phyloP scores from a whole-genome alignment of 1,140 invertebrate genomes.

The Trichogramma pretiosum region DNA sequence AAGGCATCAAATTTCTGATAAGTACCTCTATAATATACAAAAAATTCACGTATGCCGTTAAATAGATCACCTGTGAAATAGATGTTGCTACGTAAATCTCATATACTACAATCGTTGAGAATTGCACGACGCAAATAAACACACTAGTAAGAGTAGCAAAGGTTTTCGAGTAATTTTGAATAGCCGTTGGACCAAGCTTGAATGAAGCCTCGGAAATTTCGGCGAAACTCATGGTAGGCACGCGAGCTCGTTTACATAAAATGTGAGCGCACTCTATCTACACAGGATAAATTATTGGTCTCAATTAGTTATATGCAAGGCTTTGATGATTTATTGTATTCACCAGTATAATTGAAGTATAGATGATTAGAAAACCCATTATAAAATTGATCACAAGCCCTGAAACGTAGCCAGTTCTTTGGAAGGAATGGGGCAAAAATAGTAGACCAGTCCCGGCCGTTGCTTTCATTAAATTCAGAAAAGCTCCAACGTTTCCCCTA shows the following conservation, averaged over 20 bases:
- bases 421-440: constrained; percentile 52
- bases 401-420: constrained; percentile 49
- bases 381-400: constrained; percentile 39
- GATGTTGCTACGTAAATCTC: constrained; percentile 29
- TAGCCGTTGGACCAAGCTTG: constrained; percentile 38
- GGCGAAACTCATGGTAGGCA: constrained; percentile 45
- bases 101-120: constrained; percentile 26
- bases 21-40: no score
- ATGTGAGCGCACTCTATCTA: constrained; percentile 42
- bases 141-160: constrained; percentile 33
- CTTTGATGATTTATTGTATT: no score
- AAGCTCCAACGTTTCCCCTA: constrained; percentile 35
- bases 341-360: constrained; percentile 46
- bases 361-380: constrained; percentile 41
- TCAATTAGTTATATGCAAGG: no score
- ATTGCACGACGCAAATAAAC: constrained; percentile 29
- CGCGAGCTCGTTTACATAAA: constrained; percentile 34
- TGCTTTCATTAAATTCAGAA: constrained; percentile 47
- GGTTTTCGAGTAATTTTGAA: constrained; percentile 34
- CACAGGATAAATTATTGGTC: no score
- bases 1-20: no score
- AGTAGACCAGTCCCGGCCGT: constrained; percentile 54
- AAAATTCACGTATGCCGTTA: no score
- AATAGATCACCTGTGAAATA: constrained; percentile 33
- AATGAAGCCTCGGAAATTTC: constrained; percentile 48